Evolutionary conservation across 2,113 vertebrate genomes (phyloP).

Genomic region (Lycocorax pyrrhopterus): DNA sequence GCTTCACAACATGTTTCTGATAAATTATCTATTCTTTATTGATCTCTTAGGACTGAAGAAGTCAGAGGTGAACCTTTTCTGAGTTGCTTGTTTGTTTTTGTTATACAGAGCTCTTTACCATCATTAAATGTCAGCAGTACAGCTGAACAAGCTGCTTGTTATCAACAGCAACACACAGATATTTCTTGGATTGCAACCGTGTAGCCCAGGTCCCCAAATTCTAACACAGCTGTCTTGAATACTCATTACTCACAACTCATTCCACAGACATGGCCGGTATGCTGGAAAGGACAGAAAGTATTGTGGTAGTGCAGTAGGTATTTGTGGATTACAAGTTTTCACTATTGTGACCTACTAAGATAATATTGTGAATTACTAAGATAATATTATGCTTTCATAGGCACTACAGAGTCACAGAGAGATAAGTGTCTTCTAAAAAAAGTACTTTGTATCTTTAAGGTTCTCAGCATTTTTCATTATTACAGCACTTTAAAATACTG

Average conservation of each 20-base stretch:
- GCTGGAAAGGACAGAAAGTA: background rate
- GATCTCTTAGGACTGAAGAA: background rate
- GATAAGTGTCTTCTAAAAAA: background rate
- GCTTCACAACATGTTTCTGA: background rate
- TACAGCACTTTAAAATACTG: background rate
- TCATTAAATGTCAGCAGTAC: background rate
- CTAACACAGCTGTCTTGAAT: background rate
- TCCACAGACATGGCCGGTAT: background rate
- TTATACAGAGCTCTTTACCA: background rate
- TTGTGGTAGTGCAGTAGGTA: accelerated
- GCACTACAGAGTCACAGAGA: background rate
- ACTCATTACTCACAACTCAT: background rate
- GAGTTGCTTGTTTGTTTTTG: background rate
- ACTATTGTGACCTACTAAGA: background rate
- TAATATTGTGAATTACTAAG: background rate
- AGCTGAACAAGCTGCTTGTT: background rate
- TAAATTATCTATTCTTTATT: background rate
- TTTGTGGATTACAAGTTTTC: background rate
- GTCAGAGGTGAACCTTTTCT: background rate
- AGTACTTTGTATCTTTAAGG: background rate
- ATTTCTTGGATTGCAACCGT: background rate
- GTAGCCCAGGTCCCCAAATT: background rate
- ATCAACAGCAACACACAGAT: background rate
- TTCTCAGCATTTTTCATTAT: background rate
- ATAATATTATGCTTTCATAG: background rate